Evolutionary conservation across 1,140 invertebrate genomes (phyloP).

Genomic region (Drosophila pseudoananassae): DNA sequence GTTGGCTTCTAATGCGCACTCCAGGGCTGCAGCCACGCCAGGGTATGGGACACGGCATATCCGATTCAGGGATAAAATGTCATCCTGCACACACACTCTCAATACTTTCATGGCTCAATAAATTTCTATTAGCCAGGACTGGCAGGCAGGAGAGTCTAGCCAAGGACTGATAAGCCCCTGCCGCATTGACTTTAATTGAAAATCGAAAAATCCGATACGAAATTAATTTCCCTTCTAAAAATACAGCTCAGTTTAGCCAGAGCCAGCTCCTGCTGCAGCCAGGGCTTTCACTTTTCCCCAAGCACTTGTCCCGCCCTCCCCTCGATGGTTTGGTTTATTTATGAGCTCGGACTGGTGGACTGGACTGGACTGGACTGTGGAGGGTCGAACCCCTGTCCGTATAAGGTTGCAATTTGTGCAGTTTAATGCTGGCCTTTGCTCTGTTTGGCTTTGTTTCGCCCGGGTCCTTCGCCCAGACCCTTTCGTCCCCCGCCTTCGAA

Average conservation of each 20-base stretch:
- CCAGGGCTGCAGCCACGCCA: conserved; percentile 24
- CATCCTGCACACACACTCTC: conserved; percentile 44
- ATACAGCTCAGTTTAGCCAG: conserved; percentile 57
- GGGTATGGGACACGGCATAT: conserved; percentile 3
- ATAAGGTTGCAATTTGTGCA: conserved; percentile 82
- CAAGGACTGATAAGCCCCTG: conserved; percentile 16
- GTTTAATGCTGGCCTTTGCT: conserved; percentile 79
- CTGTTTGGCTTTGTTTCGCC: conserved; percentile 44
- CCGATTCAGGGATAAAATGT: not conserved
- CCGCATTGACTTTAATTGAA: conserved; percentile 81
- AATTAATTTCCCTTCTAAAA: conserved; percentile 82
- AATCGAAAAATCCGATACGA: conserved; percentile 82
- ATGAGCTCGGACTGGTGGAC: conserved; percentile 63
- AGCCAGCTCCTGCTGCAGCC: conserved; percentile 13
- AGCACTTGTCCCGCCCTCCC: conserved; percentile 55
- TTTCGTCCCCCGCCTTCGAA: not conserved
- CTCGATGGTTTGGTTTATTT: conserved; percentile 56
- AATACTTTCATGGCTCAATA: conserved; percentile 81
- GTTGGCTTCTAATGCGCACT: conserved; percentile 72
- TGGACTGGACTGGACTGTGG: conserved; percentile 24
- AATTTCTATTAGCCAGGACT: conserved; percentile 73
- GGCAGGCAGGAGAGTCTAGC: conserved; percentile 26
- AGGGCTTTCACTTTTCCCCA: conserved; percentile 57
- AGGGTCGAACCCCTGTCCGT: conserved; percentile 29
- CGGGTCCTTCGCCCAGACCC: not conserved